A percentile compares a stretch with the other conserved stretches of the same genome.
Evolutionary conservation across 2,888 invertebrate genomes (phyloP).

Genomic region (Anthoptus insignis): DNA sequence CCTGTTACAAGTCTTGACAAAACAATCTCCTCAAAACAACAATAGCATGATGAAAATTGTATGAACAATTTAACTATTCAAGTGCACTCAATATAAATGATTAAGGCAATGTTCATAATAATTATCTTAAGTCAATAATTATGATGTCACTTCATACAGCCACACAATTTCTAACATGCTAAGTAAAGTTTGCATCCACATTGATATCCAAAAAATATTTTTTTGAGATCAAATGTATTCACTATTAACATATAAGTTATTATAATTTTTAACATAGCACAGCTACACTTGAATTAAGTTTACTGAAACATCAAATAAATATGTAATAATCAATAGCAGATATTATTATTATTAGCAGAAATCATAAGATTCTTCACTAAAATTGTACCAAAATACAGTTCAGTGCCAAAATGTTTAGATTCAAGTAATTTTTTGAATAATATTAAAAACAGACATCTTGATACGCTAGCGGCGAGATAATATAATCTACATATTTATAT

Average conservation of each 20-base stretch:
- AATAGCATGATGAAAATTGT: too few species aligned
- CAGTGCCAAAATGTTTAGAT: slow-evolving; percentile 58
- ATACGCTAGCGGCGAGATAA: slow-evolving; percentile 71
- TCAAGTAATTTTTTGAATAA: slow-evolving; percentile 71
- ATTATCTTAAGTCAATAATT: too few species aligned
- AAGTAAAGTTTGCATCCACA: slow-evolving; percentile 62
- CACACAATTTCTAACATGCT: slow-evolving; percentile 22
- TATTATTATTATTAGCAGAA: slow-evolving; percentile 58
- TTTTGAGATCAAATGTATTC: slow-evolving; percentile 76
- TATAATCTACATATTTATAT: slow-evolving; percentile 74
- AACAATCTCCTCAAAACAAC: too few species aligned
- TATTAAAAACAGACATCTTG: slow-evolving; percentile 80
- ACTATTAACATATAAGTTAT: slow-evolving; percentile 59
- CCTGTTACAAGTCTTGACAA: too few species aligned
- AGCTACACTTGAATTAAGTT: slow-evolving; percentile 50
- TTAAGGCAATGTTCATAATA: neutral
- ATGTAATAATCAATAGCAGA: slow-evolving; percentile 55
- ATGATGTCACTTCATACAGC: too few species aligned
- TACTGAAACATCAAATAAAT: slow-evolving; percentile 53
- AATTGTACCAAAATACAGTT: slow-evolving; percentile 42
- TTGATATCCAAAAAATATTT: slow-evolving; percentile 60
- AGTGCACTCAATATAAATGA: neutral
- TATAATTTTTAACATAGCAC: slow-evolving; percentile 52
- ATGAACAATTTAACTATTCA: neutral
- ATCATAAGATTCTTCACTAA: slow-evolving; percentile 31